Evolutionary conservation across 2,797 vertebrate species (phyloP).

Genomic region (Hemitrygon akajei): DNA sequence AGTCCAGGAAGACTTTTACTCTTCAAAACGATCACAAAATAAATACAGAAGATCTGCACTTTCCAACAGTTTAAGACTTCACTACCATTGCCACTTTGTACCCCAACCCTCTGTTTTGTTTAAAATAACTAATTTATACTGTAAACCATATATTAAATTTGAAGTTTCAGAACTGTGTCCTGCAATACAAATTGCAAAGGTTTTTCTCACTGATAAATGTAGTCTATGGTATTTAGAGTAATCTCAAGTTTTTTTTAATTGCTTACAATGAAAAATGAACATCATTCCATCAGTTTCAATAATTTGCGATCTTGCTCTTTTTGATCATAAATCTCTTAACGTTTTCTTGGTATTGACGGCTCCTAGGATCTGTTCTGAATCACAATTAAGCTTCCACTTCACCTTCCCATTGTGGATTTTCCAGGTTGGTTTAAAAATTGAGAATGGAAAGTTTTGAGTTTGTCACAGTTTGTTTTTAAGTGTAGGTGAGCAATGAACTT

Average conservation of each 20-base stretch:
- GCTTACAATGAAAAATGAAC: conserved; percentile 23
- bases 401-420: neutral
- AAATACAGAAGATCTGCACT: neutral
- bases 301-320: conserved; percentile 33
- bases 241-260: conserved; percentile 23
- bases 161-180: neutral
- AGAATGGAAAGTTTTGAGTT: neutral
- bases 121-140: neutral
- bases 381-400: conserved; percentile 27
- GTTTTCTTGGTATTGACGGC: conserved; percentile 24
- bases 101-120: neutral
- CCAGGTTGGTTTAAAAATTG: neutral
- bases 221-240: conserved; percentile 7
- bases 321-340: conserved; percentile 33
- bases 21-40: neutral
- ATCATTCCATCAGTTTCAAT: conserved; percentile 33
- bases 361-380: conserved; percentile 30
- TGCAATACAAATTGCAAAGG: neutral
- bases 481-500: neutral
- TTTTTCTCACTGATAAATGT: neutral
- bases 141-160: neutral
- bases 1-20: neutral
- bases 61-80: neutral
- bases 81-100: neutral
- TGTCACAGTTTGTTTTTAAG: neutral